phyloP scores from a whole-genome alignment of 2,888 invertebrate species.

The Leucoptera coffeella region DNA sequence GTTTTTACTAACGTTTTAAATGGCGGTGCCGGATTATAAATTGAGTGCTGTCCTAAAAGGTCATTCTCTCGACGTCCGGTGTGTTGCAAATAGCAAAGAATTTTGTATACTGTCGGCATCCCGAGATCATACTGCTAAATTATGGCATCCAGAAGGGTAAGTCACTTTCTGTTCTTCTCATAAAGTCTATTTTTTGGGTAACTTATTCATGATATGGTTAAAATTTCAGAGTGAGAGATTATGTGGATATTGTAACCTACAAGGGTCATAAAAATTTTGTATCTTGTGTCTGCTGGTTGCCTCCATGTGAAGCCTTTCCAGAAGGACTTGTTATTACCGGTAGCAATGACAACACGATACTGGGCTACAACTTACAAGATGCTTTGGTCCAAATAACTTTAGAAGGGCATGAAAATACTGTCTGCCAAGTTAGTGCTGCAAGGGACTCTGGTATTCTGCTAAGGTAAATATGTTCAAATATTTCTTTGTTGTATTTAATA shows the following conservation, averaged over 20 bases:
- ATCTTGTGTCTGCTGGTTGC: conserved; percentile 70
- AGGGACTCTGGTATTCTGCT: conserved; percentile 29
- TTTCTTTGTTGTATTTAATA: too few species aligned
- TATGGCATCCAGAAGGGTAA: conserved; percentile 79
- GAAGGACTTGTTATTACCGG: conserved; percentile 81
- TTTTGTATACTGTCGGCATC: conserved; percentile 81
- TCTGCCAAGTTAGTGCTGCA: conserved; percentile 48
- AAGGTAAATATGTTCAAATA: too few species aligned
- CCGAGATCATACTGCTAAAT: conserved; percentile 78
- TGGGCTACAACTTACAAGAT: conserved; percentile 69
- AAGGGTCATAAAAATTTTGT: conserved; percentile 84
- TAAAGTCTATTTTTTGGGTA: too few species aligned
- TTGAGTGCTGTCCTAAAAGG: conserved; percentile 71
- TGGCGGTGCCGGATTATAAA: conserved; percentile 61
- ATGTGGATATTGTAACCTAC: conserved; percentile 60
- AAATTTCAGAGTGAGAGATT: conserved; percentile 53
- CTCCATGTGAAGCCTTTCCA: conserved; percentile 62
- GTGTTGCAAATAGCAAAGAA: conserved; percentile 59
- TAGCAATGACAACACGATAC: conserved; percentile 80
- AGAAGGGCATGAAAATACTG: conserved; percentile 72
- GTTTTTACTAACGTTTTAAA: too few species aligned
- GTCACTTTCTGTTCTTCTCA: too few species aligned
- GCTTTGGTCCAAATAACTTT: conserved; percentile 62
- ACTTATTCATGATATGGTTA: too few species aligned
- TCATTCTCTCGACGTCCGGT: conserved; percentile 82